Base-by-base conservation (phyloP, 2,888 invertebrate genomes). In the Drosophila borborema region DNA sequence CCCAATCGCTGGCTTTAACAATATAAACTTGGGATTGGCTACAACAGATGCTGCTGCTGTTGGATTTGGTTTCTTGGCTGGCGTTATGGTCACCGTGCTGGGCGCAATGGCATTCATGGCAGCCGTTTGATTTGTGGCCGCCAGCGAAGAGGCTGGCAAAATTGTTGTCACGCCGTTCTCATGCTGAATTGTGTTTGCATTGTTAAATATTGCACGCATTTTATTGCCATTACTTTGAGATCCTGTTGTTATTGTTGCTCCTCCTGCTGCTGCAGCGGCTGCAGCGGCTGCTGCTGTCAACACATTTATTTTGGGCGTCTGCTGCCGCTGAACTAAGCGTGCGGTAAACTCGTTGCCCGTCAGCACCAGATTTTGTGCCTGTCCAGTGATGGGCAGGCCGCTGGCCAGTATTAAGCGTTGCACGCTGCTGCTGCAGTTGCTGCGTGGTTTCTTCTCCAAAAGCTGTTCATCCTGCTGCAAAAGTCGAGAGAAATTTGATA, bases 141-240 rank as follows among this genome's bases (percentile, higher is more conserved):
- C 91, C 70, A 91, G 60, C 43, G 91, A 91, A 34, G 91, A 91
- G 16, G 91, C 92, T 8, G 91, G 91, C 73, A 91, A 75, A 63
- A 91, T 91, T 28, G 91, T 91, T 28, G 91, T 91, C 23, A 91
- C 90, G 1, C 91, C 91, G 72, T 91, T 91, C 72, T 91, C 91
- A 74, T 91, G 91, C 68, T 91, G 90, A 41, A 91, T 91, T 55
- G 84, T 77, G 74, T 87, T 88, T n/a, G 78, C 77, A 64, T 80
- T 86, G 64, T 91, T 92, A 49, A 91, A 92, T 84, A 92, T 90
- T 88, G 92, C 89, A 89, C 89, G 90, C 73, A 90, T 75, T 74
- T 89, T 90, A 73, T 77, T 83, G 64, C 66, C 59, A 65, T 46
- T 68, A 36, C 31, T 70, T 68, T 80, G 80, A 80, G 80, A 80